These are phyloP conservation scores for Myrmecophaga tridactyla DNA, from an alignment of 2,113 vertebrate species.

Conservation along the genomic window DNA sequence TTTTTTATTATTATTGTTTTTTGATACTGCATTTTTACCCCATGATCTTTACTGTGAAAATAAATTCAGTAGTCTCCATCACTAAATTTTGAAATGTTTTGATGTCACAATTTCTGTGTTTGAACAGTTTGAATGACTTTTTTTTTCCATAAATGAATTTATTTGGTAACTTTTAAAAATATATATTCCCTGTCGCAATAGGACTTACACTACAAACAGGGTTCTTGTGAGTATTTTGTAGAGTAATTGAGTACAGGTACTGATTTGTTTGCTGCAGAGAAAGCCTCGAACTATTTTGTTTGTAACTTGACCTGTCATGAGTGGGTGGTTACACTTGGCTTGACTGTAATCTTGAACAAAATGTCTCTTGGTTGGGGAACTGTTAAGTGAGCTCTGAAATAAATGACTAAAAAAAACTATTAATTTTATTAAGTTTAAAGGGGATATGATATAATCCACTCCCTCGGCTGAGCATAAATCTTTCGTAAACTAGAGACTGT, in stretches of 20 bases:
- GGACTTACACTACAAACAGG: not conserved
- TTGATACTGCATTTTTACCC: not conserved
- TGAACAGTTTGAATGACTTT: constrained; percentile 35
- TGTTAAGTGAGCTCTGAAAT: constrained; percentile 22
- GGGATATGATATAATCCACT: not conserved
- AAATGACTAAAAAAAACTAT: not conserved
- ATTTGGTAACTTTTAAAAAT: constrained; percentile 19
- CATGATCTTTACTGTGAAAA: not conserved
- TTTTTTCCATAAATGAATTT: not conserved
- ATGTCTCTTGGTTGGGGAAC: not conserved
- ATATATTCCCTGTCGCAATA: not conserved
- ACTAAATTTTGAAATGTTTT: not conserved
- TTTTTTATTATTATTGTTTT: not conserved
- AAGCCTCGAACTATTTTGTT: constrained; percentile 33
- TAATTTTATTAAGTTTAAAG: constrained; percentile 28
- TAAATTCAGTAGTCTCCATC: not conserved
- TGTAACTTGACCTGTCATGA: constrained; percentile 32
- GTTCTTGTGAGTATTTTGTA: not conserved
- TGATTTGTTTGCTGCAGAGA: constrained; percentile 10
- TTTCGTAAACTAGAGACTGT: constrained; percentile 9
- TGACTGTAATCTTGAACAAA: constrained; percentile 5
- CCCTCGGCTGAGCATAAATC: not conserved
- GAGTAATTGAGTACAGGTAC: not conserved
- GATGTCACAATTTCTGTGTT: not conserved
- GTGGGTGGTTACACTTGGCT: constrained; percentile 32